Percentiles rank a stretch among this genome's conserved stretches.
phyloP scores from a whole-genome alignment of 2,113 vertebrate genomes.

The Rhea pennata region DNA sequence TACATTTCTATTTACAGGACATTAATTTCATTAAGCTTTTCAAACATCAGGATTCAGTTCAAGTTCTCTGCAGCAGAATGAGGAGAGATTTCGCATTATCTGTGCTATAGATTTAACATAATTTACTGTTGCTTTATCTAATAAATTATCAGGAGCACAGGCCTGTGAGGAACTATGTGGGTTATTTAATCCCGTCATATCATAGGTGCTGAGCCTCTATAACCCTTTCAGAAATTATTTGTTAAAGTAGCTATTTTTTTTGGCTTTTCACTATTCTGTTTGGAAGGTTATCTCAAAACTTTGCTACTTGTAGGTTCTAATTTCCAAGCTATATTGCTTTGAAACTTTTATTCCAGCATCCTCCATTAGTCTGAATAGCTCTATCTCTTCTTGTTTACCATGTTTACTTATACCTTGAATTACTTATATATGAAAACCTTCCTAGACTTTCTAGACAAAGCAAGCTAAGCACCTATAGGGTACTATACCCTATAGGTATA shows the following conservation, averaged over 20 bases:
- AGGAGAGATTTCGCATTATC: neutral
- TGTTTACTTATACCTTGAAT: neutral
- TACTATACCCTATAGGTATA: too few relatives aligned
- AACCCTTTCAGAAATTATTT: neutral
- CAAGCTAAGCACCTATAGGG: neutral
- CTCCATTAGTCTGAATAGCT: neutral
- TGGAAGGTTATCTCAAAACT: neutral
- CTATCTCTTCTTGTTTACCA: neutral
- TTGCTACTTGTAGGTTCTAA: neutral
- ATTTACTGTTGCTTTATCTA: constrained; percentile 5
- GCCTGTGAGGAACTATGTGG: neutral
- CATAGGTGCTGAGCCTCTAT: neutral
- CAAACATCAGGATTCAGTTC: neutral
- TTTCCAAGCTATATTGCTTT: neutral
- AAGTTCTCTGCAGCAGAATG: neutral
- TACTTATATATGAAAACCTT: neutral
- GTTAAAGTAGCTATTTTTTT: neutral
- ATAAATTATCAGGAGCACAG: neutral
- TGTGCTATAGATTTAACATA: neutral
- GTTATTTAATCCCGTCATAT: neutral
- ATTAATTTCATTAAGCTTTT: neutral
- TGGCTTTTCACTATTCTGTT: neutral
- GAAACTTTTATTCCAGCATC: neutral
- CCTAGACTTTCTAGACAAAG: neutral
- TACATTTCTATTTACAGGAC: neutral